Conservation (phyloP, 2,797 vertebrate genomes). For the Brachymystax lenok region DNA sequence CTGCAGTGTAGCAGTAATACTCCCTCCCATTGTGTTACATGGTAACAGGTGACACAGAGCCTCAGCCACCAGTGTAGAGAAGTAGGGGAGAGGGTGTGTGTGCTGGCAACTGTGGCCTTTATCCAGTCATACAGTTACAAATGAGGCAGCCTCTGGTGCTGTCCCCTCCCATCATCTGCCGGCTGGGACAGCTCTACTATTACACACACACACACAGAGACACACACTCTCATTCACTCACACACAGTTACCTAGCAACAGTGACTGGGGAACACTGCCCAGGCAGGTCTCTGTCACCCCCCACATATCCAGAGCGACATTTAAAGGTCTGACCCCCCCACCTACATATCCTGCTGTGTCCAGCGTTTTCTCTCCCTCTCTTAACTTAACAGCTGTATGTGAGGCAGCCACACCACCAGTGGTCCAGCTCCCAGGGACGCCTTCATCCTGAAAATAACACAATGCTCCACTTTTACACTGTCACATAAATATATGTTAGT, state of each 20-base stretch:
- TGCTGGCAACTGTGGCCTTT: constrained; percentile 20
- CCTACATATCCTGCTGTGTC: neutral
- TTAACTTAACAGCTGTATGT: constrained; percentile 5
- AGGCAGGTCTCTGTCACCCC: neutral
- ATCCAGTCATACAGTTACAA: constrained; percentile 50
- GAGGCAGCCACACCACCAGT: neutral
- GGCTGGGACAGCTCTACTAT: constrained; percentile 7
- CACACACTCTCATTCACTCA: constrained; percentile 1
- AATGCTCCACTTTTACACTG: neutral
- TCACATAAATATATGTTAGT: neutral
- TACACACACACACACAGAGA: neutral
- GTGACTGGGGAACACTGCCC: constrained; percentile 32
- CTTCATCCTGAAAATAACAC: neutral
- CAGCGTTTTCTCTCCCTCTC: neutral
- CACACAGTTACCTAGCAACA: constrained; percentile 42
- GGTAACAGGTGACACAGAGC: neutral
- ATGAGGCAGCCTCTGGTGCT: constrained; percentile 34
- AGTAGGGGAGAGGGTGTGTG: neutral
- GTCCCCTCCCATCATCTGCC: constrained; percentile 43
- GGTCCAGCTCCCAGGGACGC: neutral
- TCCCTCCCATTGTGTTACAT: neutral
- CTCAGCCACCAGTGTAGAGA: neutral
- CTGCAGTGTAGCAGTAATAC: neutral
- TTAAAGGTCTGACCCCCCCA: constrained; percentile 27
- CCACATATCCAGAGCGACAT: constrained; percentile 12